Percentiles rank a stretch among this genome's conserved stretches.
Evolutionary conservation across 1,140 invertebrate genomes (phyloP).

Genomic region (Papilio dardanus): DNA sequence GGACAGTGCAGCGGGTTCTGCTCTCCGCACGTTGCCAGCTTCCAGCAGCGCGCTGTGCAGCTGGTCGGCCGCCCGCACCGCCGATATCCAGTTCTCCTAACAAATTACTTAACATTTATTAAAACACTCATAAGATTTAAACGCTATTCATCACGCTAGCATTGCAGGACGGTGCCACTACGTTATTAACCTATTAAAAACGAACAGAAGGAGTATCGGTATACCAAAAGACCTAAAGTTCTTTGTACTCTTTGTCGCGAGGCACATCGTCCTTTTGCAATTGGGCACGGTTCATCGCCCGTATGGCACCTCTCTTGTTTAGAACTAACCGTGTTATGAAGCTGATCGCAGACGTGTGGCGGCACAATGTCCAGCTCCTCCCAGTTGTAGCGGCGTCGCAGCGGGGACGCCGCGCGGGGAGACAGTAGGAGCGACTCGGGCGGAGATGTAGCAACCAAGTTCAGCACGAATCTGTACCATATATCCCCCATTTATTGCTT

Average conservation of each 20-base stretch:
- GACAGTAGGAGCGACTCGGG: constrained; percentile 55
- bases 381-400: constrained; percentile 68
- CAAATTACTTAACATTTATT: neutral
- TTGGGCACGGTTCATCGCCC: neutral
- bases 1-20: constrained; percentile 66
- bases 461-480: constrained; percentile 63
- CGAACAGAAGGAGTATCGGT: neutral
- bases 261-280: neutral
- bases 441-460: constrained; percentile 62
- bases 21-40: constrained; percentile 56
- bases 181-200: too few relatives aligned
- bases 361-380: constrained; percentile 66
- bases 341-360: constrained; percentile 59
- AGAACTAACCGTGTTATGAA: constrained; percentile 71
- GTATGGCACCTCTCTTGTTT: neutral
- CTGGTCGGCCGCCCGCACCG: constrained; percentile 72
- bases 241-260: neutral
- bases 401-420: constrained; percentile 59
- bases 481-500: neutral
- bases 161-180: neutral
- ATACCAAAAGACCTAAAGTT: neutral
- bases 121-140: neutral
- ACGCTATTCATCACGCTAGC: neutral
- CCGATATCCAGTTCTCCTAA: constrained; percentile 77
- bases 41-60: constrained; percentile 69